Evolutionary conservation across 2,797 vertebrate genomes (phyloP).

Genomic region (Vespertilio murinus): DNA sequence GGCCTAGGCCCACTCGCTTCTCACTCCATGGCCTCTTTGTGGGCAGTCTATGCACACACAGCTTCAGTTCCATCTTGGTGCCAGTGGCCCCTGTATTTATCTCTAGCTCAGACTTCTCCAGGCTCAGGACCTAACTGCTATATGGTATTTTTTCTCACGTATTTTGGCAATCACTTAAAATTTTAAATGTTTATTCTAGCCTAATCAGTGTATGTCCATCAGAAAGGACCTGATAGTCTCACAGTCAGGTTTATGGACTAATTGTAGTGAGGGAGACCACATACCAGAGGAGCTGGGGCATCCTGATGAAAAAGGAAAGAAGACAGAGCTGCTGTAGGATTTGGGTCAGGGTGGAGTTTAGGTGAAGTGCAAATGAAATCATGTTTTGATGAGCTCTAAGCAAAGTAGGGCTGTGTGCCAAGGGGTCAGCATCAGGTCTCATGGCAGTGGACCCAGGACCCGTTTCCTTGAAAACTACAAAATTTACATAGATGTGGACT

Average conservation of each 20-base stretch:
- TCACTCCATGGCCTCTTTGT: accelerated
- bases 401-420: background rate
- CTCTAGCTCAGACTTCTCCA: background rate
- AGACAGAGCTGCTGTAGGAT: background rate
- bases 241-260: background rate
- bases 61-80: background rate
- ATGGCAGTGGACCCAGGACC: background rate
- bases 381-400: background rate
- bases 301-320: background rate
- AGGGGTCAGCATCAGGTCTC: background rate
- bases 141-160: background rate
- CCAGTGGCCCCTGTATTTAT: background rate
- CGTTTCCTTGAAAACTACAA: background rate
- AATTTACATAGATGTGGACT: background rate
- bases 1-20: background rate
- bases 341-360: background rate
- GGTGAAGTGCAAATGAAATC: background rate
- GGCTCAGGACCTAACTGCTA: background rate
- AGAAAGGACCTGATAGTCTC: background rate
- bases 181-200: background rate
- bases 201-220: background rate
- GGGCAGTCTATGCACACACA: background rate
- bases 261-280: background rate
- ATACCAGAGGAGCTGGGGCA: background rate
- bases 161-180: background rate